phyloP scores from a whole-genome alignment of 2,888 invertebrate species.

The Xanthia togata region DNA sequence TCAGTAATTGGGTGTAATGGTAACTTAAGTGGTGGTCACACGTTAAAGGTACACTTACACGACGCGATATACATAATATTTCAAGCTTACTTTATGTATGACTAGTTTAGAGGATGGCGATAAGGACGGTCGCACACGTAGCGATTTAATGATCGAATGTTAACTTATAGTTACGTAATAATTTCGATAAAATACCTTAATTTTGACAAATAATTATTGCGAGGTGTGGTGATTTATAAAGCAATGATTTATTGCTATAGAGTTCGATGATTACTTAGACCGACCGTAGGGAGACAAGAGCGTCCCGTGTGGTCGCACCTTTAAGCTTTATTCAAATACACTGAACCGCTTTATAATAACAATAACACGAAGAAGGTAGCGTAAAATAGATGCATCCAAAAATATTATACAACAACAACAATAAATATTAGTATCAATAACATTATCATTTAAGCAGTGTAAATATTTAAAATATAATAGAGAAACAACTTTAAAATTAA shows the following conservation, averaged over 20 bases:
- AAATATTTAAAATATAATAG: slow-evolving; percentile 88
- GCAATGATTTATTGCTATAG: slow-evolving; percentile 73
- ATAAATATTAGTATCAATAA: slow-evolving; percentile 87
- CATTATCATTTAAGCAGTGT: slow-evolving; percentile 88
- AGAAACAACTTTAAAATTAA: slow-evolving; percentile 84
- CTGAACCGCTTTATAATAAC: slow-evolving; percentile 78
- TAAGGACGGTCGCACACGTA: slow-evolving; percentile 88
- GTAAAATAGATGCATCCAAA: slow-evolving; percentile 88
- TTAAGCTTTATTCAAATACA: slow-evolving; percentile 71
- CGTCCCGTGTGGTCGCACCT: slow-evolving; percentile 62
- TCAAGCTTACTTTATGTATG: slow-evolving; percentile 84
- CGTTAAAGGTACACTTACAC: slow-evolving; percentile 76
- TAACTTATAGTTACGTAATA: slow-evolving; percentile 83
- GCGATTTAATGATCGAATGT: slow-evolving; percentile 84
- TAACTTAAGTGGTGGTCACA: slow-evolving; percentile 74
- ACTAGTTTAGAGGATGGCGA: slow-evolving; percentile 91
- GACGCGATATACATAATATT: slow-evolving; percentile 77
- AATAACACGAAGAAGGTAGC: slow-evolving; percentile 85
- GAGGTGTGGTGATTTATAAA: slow-evolving; percentile 82
- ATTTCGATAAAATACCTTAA: slow-evolving; percentile 84
- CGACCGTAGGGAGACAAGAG: slow-evolving; percentile 61
- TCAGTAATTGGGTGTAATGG: slow-evolving; percentile 66
- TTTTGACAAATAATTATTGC: slow-evolving; percentile 86
- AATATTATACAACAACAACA: slow-evolving; percentile 88
- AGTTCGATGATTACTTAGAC: slow-evolving; percentile 70